Evolutionary conservation across 2,888 invertebrate genomes (phyloP).

Genomic region (Synanthedon tipuliformis): DNA sequence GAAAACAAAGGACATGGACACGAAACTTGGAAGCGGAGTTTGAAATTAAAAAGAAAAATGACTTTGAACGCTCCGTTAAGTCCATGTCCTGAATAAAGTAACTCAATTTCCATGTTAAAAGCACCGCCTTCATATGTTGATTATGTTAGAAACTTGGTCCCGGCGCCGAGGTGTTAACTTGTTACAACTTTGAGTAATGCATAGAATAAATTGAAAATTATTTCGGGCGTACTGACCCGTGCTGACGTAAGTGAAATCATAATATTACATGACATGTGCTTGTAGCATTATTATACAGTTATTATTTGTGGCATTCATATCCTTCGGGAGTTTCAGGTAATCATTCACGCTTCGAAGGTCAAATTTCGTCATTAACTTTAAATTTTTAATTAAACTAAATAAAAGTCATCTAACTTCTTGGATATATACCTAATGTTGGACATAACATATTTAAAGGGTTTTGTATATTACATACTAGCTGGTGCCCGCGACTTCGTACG

Average conservation of each 20-base stretch:
- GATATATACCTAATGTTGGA: too few species aligned
- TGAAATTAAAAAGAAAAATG: background rate
- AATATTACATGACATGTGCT: background rate
- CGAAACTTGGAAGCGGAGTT: background rate
- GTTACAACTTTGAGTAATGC: conserved; percentile 6
- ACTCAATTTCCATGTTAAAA: conserved; percentile 15
- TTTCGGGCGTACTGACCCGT: conserved; percentile 1
- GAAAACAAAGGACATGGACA: background rate
- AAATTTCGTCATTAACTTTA: too few species aligned
- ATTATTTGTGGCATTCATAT: too few species aligned
- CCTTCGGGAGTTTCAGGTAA: too few species aligned
- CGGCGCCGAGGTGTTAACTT: conserved; percentile 10
- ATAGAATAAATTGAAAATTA: conserved; percentile 14
- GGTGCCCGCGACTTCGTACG: too few species aligned
- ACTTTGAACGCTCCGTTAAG: background rate
- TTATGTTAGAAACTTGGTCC: conserved; percentile 11
- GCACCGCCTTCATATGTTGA: conserved; percentile 10
- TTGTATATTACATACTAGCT: too few species aligned
- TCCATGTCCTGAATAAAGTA: conserved; percentile 7
- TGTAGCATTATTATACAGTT: too few species aligned
- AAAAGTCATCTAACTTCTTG: too few species aligned
- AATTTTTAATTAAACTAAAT: too few species aligned
- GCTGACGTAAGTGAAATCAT: background rate
- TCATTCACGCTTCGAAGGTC: too few species aligned
- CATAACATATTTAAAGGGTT: too few species aligned